Evolutionary conservation across 2,113 vertebrate genomes (phyloP), one percentile per base, ranked within the genome.

Genomic region (Collichthys lucidus): DNA sequence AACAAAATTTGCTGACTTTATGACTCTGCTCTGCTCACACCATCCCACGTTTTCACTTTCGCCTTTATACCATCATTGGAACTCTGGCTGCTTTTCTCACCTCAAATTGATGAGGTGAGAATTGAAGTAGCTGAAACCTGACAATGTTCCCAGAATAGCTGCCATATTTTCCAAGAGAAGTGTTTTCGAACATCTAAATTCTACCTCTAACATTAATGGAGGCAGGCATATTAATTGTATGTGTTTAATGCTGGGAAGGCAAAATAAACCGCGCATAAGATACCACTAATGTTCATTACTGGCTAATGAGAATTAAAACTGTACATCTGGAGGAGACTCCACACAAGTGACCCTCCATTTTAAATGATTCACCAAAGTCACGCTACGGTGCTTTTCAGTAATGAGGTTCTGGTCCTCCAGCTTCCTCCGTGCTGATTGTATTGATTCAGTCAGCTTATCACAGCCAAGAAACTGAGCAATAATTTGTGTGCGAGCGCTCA

Each of bases 391-490:
- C 71, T 66, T 66, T 42, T 15, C 71, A 29, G 70, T 83, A 74
- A 86, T 74, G 80, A 79, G 78, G 74, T 75, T 82, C 74, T 71
- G 85, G 53, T 73, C 62, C 0, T 8, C 20, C 5, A 16, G 66
- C 71, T 83, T 63, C 59, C 69, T 71, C 24, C 20, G 0, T 20
- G 49, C 67, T 62, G 65, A 69, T 44, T 65, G 82, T 69, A 81
- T 81, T 40, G 74, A 89, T 63, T 69, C 69, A 61, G 46, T n/a
- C 68, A 1, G 69, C 66, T 74, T 70, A 63, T 82, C 79, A 16
- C 11, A 55, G 60, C 40, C 55, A 52, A 35, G 49, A 78, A 80
- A 70, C 50, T 0, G 16, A 67, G 42, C 46, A 11, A 2, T 44
- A 46, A 46, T 53, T 75, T 68, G 19, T 49, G 74, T 40, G 47